Percentiles rank a stretch among this genome's conserved stretches.
Conservation (phyloP, 2,797 vertebrate genomes). For the Pipistrellus pipistrellus region DNA sequence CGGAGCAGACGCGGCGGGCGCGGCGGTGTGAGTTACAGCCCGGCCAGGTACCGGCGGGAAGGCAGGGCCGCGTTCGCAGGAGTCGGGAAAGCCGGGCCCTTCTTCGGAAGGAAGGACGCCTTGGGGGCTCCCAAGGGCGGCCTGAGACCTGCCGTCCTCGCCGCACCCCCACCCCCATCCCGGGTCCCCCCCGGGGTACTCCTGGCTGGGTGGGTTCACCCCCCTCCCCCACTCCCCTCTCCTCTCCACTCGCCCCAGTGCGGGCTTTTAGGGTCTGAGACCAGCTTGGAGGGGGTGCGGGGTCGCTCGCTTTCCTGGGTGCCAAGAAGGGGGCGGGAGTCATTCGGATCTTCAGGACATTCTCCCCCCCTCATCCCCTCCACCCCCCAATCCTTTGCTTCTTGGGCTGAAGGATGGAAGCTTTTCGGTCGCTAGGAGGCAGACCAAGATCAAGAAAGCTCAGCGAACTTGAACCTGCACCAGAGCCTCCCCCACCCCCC, state of each 20-base stretch:
- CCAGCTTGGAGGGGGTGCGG: neutral
- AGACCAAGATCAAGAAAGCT: slow-evolving; percentile 96
- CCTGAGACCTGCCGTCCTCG: slow-evolving; percentile 28
- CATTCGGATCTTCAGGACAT: neutral
- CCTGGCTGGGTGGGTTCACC: slow-evolving; percentile 2
- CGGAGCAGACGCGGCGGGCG: slow-evolving; percentile 80
- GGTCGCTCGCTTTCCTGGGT: slow-evolving; percentile 57
- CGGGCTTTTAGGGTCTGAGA: neutral
- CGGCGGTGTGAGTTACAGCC: slow-evolving; percentile 83
- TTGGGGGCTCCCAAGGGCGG: slow-evolving; percentile 55
- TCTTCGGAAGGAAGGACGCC: slow-evolving; percentile 51
- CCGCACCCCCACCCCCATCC: neutral
- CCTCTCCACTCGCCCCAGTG: neutral
- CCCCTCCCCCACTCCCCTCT: no score
- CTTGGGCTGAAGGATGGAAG: slow-evolving; percentile 67
- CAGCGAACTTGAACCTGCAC: slow-evolving; percentile 93
- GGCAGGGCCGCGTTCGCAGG: slow-evolving; percentile 77
- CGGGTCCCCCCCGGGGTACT: slow-evolving; percentile 35
- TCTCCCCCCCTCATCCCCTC: neutral
- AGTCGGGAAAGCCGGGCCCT: slow-evolving; percentile 74
- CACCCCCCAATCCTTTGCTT: neutral
- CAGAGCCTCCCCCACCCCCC: slow-evolving; percentile 85
- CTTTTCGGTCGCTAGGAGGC: slow-evolving; percentile 95
- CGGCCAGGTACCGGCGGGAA: slow-evolving; percentile 85
- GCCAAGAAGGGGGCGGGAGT: slow-evolving; percentile 31